Evolutionary conservation across 2,888 invertebrate species (phyloP).

Genomic region (Netelia fuscicornis): DNA sequence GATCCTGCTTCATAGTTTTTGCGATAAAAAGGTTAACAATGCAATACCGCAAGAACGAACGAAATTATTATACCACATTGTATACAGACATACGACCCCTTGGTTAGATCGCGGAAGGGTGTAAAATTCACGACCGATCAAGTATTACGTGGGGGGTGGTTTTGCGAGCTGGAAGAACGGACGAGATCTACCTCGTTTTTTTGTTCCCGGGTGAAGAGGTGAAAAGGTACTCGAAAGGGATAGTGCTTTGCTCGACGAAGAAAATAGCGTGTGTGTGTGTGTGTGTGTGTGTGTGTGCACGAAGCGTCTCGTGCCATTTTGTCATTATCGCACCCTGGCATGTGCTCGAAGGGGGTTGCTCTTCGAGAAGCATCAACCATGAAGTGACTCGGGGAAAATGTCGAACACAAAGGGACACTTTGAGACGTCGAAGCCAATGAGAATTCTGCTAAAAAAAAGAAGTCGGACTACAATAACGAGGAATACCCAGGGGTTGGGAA

Average conservation of each 20-base stretch:
- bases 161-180: neutral
- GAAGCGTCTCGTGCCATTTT: no score
- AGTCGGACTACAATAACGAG: neutral
- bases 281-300: no score
- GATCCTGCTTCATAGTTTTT: no score
- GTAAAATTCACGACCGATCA: conserved; percentile 25
- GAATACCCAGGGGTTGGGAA: neutral
- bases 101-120: neutral
- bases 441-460: neutral
- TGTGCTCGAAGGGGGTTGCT: no score
- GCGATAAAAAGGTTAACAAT: neutral
- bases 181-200: conserved; percentile 2
- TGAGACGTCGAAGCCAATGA: neutral
- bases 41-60: conserved; percentile 24
- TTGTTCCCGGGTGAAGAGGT: neutral
- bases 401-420: neutral
- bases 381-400: neutral
- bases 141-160: neutral
- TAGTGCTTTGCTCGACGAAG: neutral
- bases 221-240: neutral
- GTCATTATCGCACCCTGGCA: no score
- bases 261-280: no score
- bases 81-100: neutral
- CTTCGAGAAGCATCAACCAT: neutral
- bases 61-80: neutral